Base-by-base conservation (phyloP, 2,113 vertebrate species). In the Falcunculus frontatus region DNA sequence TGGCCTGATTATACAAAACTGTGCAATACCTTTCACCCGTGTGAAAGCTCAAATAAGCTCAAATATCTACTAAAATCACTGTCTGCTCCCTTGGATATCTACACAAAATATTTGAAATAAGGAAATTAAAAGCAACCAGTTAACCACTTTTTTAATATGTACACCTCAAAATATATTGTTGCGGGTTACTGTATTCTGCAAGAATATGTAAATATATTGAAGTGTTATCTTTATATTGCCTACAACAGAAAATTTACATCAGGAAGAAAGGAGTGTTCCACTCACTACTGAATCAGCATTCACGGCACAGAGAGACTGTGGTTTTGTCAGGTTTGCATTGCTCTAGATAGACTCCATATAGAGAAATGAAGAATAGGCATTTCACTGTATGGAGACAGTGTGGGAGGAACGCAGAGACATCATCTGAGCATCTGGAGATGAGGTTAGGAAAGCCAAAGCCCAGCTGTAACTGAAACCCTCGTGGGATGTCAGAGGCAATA, bases 311-410 rank as follows among this genome's bases (percentile, higher is more conserved):
- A 60, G 69, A 72, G 26, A 22, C 33, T 88, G 39, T 87, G 52
- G 89, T 44, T 95, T 87, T 18, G 11, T 41, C 72, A 75, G 21
- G 22, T 69, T 97, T 93, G 23, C 6, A 23, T 84, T 70, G 47
- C 15, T 46, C 15, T 62, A 53, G 11, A 32, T 42, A 86, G 60
- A 29, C 14, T 72, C 60, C 42, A 46, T 26, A 41, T 1, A 26
- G n/a, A 44, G 7, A 63, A 90, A 90, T 33, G 35, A 53, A 77
- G 42, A 82, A 76, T 3, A 56, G 35, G 16, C 25, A 29, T 76
- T 42, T 70, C 47, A 87, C 9, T 25, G 33, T 16, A 68, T 25
- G 33, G 33, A 65, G 55, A 62, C 19, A 33, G 67, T 46, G 39
- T 68, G 35, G 16, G 37, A 74, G 4, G 20, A 83, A 80, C 23